Conservation (phyloP, 2,113 vertebrate species). For the Naja naja region DNA sequence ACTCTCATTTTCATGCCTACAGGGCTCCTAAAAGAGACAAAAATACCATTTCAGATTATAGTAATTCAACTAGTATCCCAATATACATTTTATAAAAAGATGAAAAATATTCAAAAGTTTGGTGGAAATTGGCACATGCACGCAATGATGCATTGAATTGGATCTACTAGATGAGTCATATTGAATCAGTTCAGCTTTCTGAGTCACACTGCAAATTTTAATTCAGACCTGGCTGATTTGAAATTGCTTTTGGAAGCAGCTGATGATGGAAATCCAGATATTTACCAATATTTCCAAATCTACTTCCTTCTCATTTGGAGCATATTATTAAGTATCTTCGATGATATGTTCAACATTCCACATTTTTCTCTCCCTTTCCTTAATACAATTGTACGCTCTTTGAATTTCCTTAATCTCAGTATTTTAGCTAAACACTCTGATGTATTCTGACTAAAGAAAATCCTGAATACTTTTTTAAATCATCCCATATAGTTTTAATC, state of each 20-base stretch:
- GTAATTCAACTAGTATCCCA: conserved; percentile 38
- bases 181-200: background rate
- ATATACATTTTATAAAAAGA: background rate
- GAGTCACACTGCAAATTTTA: background rate
- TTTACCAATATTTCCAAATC: background rate
- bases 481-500: background rate
- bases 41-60: conserved; percentile 45
- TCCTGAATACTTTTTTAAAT: background rate
- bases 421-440: background rate
- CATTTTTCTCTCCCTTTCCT: background rate
- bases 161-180: background rate
- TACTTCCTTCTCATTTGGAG: background rate
- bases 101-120: conserved; percentile 42
- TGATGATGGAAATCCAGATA: background rate
- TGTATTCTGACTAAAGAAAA: background rate
- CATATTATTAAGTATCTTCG: background rate
- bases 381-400: background rate
- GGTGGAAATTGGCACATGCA: conserved; percentile 21
- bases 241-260: background rate
- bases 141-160: background rate
- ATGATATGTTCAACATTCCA: background rate
- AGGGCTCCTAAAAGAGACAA: conserved; percentile 46
- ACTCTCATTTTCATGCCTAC: conserved; percentile 36
- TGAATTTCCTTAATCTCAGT: background rate
- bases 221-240: background rate